Base-by-base conservation (phyloP, 30 jellyfish, hydroid and myxozoan species). In the Pelagia noctiluca region DNA sequence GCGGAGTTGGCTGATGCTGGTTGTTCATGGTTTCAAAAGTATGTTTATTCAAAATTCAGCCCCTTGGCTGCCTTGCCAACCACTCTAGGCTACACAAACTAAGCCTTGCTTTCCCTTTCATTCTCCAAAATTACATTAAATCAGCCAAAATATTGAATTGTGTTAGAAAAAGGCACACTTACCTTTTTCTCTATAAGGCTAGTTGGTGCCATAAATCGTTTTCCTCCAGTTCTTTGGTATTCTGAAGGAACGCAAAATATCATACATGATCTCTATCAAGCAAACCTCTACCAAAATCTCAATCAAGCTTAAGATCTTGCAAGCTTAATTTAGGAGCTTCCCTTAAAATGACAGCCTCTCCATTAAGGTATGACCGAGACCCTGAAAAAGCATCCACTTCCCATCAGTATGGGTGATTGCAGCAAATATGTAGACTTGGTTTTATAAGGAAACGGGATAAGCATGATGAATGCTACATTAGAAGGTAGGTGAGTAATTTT, bases 241-340 rank as follows among this genome's bases (percentile, higher is more conserved):
- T 80, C 90, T 80, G 83, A 32, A 65, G 21, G 22, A 5, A 71
- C 21, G 90, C 34, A 7, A 72, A 89, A 63, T 70, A 71, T 54
- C 87, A 90, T n/a, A 89, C 89, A 31, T 80, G 74, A 24, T 54
- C 53, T 38, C 80, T 69, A 73, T 82, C 63, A 50, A 91, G 63
- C 16, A 69, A 54, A 80, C 79, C 97, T 0, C 88, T 47, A 57
- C 89, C 83, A 65, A 53, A 90, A 46, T 68, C 84, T 5, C 93
- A 91, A 63, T 69, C 76, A 21, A 84, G 91, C 61, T 85, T 80
- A 0, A 96, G 96, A 75, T 91, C 85, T 16, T 84, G 95, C n/a
- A n/a, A n/a, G n/a, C n/a, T n/a, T n/a, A n/a, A n/a, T n/a, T n/a
- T n/a, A n/a, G n/a, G n/a, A n/a, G n/a, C n/a, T n/a, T n/a, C n/a